phyloP scores from a whole-genome alignment of 1,140 invertebrate species.

The Psix sp. region DNA sequence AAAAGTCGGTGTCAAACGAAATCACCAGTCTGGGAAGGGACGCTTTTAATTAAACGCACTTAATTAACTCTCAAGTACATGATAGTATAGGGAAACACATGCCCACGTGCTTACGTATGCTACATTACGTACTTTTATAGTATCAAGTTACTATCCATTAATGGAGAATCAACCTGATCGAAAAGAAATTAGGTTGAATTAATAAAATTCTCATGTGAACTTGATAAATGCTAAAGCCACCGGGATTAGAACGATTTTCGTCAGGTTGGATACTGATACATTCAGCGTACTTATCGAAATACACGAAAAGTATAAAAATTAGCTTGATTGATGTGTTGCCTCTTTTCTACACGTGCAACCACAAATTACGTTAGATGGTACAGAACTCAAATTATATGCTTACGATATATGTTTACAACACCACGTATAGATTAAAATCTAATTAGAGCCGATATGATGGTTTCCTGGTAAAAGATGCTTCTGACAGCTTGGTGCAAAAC shows the following conservation, averaged over 20 bases:
- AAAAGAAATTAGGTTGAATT: constrained; percentile 28
- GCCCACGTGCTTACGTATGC: constrained; percentile 10
- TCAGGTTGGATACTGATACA: neutral
- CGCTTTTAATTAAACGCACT: constrained; percentile 70
- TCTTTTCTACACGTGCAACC: neutral
- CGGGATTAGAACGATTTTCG: neutral
- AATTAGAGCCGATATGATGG: constrained; percentile 22
- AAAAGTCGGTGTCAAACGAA: constrained; percentile 16
- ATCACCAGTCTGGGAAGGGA: constrained; percentile 22
- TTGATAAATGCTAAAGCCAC: constrained; percentile 17
- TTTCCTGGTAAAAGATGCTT: constrained; percentile 11
- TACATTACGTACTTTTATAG: constrained; percentile 25
- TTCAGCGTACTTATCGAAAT: too few species aligned
- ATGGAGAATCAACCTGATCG: constrained; percentile 23
- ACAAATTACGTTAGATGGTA: constrained; percentile 18
- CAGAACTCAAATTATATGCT: constrained; percentile 7
- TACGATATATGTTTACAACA: constrained; percentile 8
- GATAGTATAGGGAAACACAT: constrained; percentile 55
- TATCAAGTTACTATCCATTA: constrained; percentile 21
- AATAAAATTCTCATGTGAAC: constrained; percentile 12
- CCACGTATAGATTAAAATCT: constrained; percentile 13
- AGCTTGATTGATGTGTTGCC: neutral
- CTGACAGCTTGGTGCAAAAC: constrained; percentile 19
- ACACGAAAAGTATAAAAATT: too few species aligned
- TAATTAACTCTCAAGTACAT: constrained; percentile 68